Base-by-base conservation (phyloP, 2,888 invertebrate species). In the Thereva nobilitata region DNA sequence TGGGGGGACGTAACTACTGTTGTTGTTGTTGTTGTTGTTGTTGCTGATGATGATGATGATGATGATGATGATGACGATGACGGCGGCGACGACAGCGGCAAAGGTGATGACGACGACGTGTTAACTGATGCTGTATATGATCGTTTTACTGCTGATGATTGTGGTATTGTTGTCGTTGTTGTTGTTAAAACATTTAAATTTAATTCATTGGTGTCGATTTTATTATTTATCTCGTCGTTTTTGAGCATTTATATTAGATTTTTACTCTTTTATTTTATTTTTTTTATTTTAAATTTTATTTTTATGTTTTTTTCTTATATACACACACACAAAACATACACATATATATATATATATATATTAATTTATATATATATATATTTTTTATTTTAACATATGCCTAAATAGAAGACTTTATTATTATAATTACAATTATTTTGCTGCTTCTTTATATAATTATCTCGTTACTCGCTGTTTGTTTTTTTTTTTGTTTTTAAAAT, bases 211-310 rank as follows among this genome's bases (percentile, higher is more conserved):
- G n/a, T 42, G 35, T 53, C 44, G 4, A n/a, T 50, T 9, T 40
- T 42, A 3, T 53, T 37, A n/a, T 44, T 52, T 12, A 12, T 7
- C 10, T 53, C 63, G 10, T 42, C 42, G 42, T 6, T 53, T 9
- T 9, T 64, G 44, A 52, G 63, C 63, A 64, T 64, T 64, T 64
- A 64, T 53, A 8, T 52, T 34, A 8, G 12, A 40, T 54, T 8
- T 8, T 53, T 23, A 23, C 23, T 23, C 23, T 23, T 34, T 55
- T 38, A 10, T 38, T 40, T 5, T 44, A 44, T 44, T 44, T 44
- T 44, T 44, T 44, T 44, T 23, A 23, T 23, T 23, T 23, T 23
- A 23, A 23, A 23, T 23, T 23, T 23, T 2, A 23, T 2, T 23
- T 23, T 23, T 23, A 23, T 2, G 1, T 2, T 6, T 44, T 44